Base-by-base conservation (phyloP, 2,797 vertebrate species). In the Acanthopagrus latus region DNA sequence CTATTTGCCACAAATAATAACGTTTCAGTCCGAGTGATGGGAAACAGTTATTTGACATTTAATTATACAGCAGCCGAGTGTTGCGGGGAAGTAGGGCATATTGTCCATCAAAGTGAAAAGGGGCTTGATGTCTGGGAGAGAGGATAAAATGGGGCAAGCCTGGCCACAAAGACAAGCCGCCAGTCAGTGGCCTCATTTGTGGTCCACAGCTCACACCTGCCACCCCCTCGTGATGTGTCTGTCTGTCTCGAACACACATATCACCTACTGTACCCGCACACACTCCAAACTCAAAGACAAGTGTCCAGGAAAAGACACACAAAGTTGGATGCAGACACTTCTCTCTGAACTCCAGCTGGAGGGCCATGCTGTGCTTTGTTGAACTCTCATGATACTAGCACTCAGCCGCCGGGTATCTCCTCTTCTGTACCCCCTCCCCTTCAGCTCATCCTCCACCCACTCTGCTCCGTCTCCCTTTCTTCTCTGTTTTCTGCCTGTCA, bases 121-220 rank as follows among this genome's bases (percentile, higher is more conserved):
- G 69, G 75, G 64, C 33, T 80, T 71, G 75, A 83, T 88, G 78
- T 78, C 52, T 63, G 70, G 14, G 52, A 75, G 83, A 71, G 80
- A 57, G 78, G 72, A 86, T 80, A 85, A 88, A 91, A 67, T 88
- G 82, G 89, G 86, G 75, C 80, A 81, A 74, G 50, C 74, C 71
- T 54, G 83, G 86, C 82, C 84, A 85, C 86, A 91, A 91, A 88
- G 86, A 87, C 57, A 1, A 83, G 84, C 81, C 57, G 86, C 92
- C 90, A 92, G 84, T 91, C 89, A 92, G 64, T 75, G 88, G 78
- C 88, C 84, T 91, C 87, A 91, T 93, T 94, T 92, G 83, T 84
- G 84, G 81, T 82, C 78, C 64, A 63, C 48, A 52, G 44, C 81
- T 89, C 77, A 79, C 82, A 90, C 88, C 89, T 90, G 89, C 85